Evolutionary conservation across 1,140 invertebrate species (phyloP).

Genomic region (Zophobas morio): DNA sequence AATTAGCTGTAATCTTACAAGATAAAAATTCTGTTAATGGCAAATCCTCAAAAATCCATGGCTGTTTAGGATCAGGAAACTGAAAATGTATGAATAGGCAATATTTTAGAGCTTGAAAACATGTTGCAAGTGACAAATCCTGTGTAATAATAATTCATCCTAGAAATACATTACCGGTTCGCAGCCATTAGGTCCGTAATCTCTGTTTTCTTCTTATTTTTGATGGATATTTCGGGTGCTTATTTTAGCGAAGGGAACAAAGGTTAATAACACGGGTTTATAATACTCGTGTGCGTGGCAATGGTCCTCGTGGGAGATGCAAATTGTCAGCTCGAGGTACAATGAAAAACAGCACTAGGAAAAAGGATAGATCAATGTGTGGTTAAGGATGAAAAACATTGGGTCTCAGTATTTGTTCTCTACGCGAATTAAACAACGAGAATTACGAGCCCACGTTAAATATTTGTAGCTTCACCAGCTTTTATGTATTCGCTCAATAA

Average conservation of each 20-base stretch:
- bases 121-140: no score
- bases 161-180: conserved; percentile 31
- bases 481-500: conserved; percentile 35
- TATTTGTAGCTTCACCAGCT: conserved; percentile 32
- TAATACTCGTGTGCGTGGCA: background rate
- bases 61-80: no score
- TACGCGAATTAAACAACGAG: conserved; percentile 30
- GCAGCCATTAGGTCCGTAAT: conserved; percentile 7
- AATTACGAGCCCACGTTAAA: conserved; percentile 21
- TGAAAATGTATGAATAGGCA: no score
- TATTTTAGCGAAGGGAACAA: background rate
- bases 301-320: conserved; percentile 19
- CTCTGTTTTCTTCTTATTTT: conserved; percentile 13
- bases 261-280: conserved; percentile 35
- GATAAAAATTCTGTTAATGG: no score
- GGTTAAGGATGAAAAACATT: conserved; percentile 23
- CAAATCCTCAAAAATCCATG: no score
- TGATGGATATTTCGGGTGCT: background rate
- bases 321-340: conserved; percentile 9
- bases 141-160: background rate
- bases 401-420: conserved; percentile 23
- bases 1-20: no score
- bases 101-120: no score
- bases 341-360: conserved; percentile 12
- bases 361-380: conserved; percentile 33